A percentile compares a stretch with the other conserved stretches of the same genome.
These are phyloP conservation scores for Drosophila murphyi DNA, from an alignment of 1,140 invertebrate genomes.

Conservation along the genomic window DNA sequence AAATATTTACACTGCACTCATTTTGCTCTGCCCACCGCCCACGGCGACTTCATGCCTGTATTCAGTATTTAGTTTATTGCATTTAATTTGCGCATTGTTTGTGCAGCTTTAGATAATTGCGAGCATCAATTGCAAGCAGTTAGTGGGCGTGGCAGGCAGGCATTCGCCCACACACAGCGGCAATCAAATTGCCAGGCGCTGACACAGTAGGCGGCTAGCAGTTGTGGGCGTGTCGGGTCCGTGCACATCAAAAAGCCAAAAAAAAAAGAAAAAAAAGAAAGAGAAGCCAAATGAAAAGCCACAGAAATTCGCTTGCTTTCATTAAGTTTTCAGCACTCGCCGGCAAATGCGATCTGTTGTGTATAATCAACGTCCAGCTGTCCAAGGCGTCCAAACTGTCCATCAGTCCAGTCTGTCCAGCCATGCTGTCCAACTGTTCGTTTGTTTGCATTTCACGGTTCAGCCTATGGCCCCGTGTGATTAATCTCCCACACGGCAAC, in stretches of 20 bases:
- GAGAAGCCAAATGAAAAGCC: constrained; percentile 39
- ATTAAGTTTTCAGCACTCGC: constrained; percentile 70
- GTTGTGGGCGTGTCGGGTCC: constrained; percentile 36
- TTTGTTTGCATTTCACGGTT: constrained; percentile 76
- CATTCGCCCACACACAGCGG: constrained; percentile 56
- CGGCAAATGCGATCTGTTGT: constrained; percentile 40
- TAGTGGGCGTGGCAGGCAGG: constrained; percentile 21
- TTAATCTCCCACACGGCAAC: constrained; percentile 66
- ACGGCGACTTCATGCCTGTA: too few relatives aligned
- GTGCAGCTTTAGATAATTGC: constrained; percentile 76
- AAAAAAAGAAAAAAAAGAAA: constrained; percentile 16
- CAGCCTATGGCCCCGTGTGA: constrained; percentile 57
- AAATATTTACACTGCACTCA: constrained; percentile 69
- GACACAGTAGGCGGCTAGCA: constrained; percentile 42
- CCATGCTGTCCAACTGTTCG: constrained; percentile 33
- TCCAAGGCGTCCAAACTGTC: constrained; percentile 4
- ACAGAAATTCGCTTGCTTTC: constrained; percentile 69
- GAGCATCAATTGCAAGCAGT: constrained; percentile 65
- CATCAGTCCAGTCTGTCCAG: constrained; percentile 2
- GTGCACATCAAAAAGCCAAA: constrained; percentile 31
- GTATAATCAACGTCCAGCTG: constrained; percentile 73
- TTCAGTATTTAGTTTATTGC: constrained; percentile 68
- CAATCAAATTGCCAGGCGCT: constrained; percentile 73
- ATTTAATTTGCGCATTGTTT: constrained; percentile 80
- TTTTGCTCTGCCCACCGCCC: not conserved